Conservation (phyloP, 2,888 invertebrate genomes). For the Conus canariensis region DNA sequence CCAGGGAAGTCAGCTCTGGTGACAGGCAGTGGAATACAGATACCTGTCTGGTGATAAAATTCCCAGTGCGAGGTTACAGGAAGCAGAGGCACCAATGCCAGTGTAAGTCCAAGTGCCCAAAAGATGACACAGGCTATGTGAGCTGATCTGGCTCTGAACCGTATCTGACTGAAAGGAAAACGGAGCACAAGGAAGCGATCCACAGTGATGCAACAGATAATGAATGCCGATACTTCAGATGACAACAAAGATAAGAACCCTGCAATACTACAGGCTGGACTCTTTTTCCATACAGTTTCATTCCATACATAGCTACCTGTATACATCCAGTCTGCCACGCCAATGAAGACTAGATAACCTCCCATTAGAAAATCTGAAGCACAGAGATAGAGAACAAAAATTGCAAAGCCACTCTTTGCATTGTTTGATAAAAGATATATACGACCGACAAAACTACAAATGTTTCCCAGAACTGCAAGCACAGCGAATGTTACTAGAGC, state of each 20-base stretch:
- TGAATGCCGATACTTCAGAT: background rate
- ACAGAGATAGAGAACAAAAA: conserved; percentile 1
- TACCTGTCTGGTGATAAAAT: no score
- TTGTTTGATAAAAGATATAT: background rate
- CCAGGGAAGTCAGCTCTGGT: background rate
- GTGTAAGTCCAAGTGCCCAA: background rate
- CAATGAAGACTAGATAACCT: background rate
- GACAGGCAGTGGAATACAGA: conserved; percentile 6
- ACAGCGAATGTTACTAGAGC: background rate
- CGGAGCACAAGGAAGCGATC: background rate
- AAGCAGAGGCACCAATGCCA: background rate
- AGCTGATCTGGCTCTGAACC: background rate
- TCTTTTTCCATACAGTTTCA: background rate
- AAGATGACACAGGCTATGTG: background rate
- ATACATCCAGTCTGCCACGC: background rate
- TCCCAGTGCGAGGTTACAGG: background rate
- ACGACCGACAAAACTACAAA: background rate
- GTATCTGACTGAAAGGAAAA: background rate
- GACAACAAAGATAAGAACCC: background rate
- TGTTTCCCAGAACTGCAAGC: background rate
- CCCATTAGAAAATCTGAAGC: conserved; percentile 17
- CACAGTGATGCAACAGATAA: background rate
- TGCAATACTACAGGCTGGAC: background rate
- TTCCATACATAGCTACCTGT: background rate
- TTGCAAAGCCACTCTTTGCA: background rate